Conservation (phyloP, 1,140 invertebrate genomes). For the Zaprionus kolodkinae region DNA sequence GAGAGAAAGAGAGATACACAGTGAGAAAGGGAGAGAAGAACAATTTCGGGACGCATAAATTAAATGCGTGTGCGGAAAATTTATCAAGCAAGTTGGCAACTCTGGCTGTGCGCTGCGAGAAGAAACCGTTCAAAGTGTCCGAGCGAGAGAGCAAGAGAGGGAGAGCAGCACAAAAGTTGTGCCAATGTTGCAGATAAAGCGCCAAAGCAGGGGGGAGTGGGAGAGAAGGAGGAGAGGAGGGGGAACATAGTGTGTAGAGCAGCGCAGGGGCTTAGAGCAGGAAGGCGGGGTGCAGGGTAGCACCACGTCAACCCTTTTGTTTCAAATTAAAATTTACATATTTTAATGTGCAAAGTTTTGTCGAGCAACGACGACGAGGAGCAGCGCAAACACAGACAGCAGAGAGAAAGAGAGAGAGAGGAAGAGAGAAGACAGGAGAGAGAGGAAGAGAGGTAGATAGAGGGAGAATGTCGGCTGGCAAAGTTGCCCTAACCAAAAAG, state of each 20-base stretch:
- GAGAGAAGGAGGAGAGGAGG: not conserved
- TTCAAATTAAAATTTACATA: slow-evolving; percentile 83
- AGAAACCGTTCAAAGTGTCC: slow-evolving; percentile 66
- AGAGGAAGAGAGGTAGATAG: not conserved
- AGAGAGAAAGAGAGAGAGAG: not conserved
- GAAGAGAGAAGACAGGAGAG: not conserved
- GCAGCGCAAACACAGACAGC: slow-evolving; percentile 17
- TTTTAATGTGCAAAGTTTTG: slow-evolving; percentile 82
- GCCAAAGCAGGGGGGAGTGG: slow-evolving; percentile 44
- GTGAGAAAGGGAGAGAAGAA: not conserved
- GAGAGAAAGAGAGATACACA: not conserved
- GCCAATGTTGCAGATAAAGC: slow-evolving; percentile 77
- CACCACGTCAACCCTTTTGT: slow-evolving; percentile 81
- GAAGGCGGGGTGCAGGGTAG: not conserved
- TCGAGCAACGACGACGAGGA: slow-evolving; percentile 32
- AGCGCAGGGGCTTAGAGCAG: not conserved
- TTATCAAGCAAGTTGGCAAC: slow-evolving; percentile 45
- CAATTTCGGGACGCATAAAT: slow-evolving; percentile 39
- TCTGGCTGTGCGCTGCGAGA: slow-evolving; percentile 29
- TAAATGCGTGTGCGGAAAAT: slow-evolving; percentile 40
- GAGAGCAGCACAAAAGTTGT: slow-evolving; percentile 54
- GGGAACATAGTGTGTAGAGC: not conserved
- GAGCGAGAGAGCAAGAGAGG: not conserved
- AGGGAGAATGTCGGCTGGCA: not conserved
- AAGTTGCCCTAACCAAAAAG: slow-evolving; percentile 48